phyloP scores from a whole-genome alignment of 2,888 invertebrate genomes.

The Geophilus truncorum region DNA sequence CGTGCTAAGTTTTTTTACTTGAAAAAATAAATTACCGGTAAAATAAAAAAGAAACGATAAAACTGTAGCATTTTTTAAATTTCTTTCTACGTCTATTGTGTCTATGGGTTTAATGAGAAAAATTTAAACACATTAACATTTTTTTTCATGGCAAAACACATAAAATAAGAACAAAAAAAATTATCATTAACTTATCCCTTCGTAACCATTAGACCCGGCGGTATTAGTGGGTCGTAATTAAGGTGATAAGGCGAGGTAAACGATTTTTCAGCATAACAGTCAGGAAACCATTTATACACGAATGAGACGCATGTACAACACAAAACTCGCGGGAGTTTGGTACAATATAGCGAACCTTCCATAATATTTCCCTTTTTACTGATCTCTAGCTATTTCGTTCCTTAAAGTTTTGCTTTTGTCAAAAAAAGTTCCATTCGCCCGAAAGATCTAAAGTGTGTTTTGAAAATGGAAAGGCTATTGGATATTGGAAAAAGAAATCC shows the following conservation, averaged over 20 bases:
- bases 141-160: not conserved
- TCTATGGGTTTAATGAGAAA: not conserved
- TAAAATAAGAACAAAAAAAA: not conserved
- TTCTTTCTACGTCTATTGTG: not conserved
- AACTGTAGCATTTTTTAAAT: too few relatives aligned
- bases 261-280: not conserved
- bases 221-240: constrained; percentile 8
- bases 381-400: constrained; percentile 12
- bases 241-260: constrained; percentile 27
- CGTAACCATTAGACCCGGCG: constrained; percentile 11
- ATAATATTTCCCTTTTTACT: not conserved
- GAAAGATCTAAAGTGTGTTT: constrained; percentile 21
- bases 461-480: constrained; percentile 22
- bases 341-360: not conserved
- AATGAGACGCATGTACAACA: not conserved
- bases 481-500: constrained; percentile 19
- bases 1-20: not conserved
- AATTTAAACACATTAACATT: not conserved
- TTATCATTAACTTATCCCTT: constrained; percentile 23
- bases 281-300: constrained; percentile 19
- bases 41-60: not conserved
- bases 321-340: not conserved
- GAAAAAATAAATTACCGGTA: not conserved
- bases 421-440: constrained; percentile 9
- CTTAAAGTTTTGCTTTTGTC: constrained; percentile 27